phyloP scores from a whole-genome alignment of 2,888 invertebrate species.

The Troilus luridus region DNA sequence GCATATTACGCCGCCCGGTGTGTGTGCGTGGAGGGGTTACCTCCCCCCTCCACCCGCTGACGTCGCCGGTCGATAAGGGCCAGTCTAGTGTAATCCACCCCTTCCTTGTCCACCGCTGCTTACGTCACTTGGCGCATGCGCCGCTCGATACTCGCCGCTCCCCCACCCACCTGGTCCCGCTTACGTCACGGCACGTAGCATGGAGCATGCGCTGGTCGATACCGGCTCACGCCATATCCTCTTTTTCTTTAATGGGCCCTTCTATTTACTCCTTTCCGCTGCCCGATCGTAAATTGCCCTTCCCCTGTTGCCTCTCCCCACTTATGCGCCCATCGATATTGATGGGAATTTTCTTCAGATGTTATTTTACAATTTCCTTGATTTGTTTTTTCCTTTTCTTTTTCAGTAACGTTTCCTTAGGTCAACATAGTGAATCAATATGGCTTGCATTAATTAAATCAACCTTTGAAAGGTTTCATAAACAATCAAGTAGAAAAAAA shows the following conservation, averaged over 20 bases:
- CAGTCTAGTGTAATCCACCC: conserved; percentile 52
- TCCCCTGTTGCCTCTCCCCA: background rate
- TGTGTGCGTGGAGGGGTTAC: conserved; percentile 41
- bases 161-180: conserved; percentile 36
- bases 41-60: conserved; percentile 48
- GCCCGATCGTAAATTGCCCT: conserved; percentile 50
- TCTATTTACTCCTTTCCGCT: conserved; percentile 59
- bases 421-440: too few species aligned
- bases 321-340: background rate
- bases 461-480: too few species aligned
- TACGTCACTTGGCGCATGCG: conserved; percentile 59
- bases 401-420: background rate
- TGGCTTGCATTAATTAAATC: too few species aligned
- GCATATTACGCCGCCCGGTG: conserved; percentile 43
- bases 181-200: conserved; percentile 60
- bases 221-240: conserved; percentile 53
- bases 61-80: conserved; percentile 61
- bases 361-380: background rate
- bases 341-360: background rate
- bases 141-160: conserved; percentile 36
- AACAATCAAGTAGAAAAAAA: too few species aligned
- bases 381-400: background rate
- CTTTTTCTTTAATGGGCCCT: conserved; percentile 55
- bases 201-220: conserved; percentile 56
- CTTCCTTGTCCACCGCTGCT: conserved; percentile 51